A percentile compares a stretch with the other conserved stretches of the same genome.
phyloP scores from a whole-genome alignment of 2,888 invertebrate genomes.

The Phytoseiulus persimilis region DNA sequence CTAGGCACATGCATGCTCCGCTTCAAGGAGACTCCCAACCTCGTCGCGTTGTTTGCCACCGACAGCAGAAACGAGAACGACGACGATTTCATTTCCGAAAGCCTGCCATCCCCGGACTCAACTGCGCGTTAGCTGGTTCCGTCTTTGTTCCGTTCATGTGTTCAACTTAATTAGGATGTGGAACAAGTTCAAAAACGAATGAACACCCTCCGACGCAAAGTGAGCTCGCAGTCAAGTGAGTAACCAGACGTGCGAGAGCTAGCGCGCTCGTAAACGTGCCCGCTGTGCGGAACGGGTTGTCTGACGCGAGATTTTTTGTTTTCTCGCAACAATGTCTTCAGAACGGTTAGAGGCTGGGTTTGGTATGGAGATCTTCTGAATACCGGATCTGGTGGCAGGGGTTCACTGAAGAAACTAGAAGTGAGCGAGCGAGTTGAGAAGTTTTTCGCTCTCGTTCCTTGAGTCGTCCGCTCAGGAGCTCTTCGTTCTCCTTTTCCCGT shows the following conservation, averaged over 20 bases:
- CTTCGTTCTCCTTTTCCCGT: background rate
- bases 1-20: background rate
- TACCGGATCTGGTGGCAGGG: background rate
- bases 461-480: background rate
- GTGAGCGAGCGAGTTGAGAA: background rate
- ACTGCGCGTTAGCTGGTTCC: background rate
- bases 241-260: background rate
- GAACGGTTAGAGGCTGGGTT: background rate
- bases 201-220: background rate
- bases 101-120: background rate
- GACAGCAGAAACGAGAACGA: background rate
- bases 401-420: too few relatives aligned
- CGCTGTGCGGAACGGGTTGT: background rate
- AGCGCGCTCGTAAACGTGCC: background rate
- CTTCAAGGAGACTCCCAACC: background rate
- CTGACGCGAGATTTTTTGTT: background rate
- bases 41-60: background rate
- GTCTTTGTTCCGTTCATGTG: background rate
- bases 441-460: background rate
- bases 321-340: background rate
- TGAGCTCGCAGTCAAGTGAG: background rate
- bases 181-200: background rate
- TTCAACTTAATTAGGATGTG: background rate
- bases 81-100: background rate
- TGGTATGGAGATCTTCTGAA: background rate